phyloP scores from a whole-genome alignment of 2,113 vertebrate genomes.

The Hiodon tergisus region DNA sequence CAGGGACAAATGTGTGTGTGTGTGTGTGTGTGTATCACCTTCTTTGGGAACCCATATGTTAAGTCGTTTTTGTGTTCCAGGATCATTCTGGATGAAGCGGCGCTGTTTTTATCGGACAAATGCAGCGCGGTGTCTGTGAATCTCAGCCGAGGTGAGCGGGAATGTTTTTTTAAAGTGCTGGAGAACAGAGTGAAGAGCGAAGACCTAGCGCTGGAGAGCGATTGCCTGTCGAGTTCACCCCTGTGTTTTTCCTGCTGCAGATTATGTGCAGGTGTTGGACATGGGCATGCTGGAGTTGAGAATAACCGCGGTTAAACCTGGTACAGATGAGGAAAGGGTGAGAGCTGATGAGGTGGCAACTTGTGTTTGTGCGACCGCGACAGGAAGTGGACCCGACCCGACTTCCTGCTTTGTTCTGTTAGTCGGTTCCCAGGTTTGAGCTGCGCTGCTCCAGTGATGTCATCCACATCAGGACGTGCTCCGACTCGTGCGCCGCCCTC shows the following conservation, averaged over 20 bases:
- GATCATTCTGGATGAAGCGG: conserved; percentile 93
- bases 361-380: not conserved
- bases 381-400: not conserved
- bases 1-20: too few species aligned
- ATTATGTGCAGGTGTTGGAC: conserved; percentile 94
- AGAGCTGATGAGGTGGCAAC: conserved; percentile 29
- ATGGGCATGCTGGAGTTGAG: conserved; percentile 92
- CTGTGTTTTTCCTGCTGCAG: conserved; percentile 52
- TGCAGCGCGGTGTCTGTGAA: conserved; percentile 81
- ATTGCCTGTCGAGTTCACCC: not conserved
- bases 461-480: conserved; percentile 92
- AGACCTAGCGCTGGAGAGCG: not conserved
- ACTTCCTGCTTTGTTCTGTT: conserved; percentile 11
- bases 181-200: not conserved
- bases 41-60: not conserved
- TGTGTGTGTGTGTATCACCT: too few species aligned
- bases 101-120: conserved; percentile 90
- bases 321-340: conserved; percentile 75
- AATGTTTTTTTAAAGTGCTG: not conserved
- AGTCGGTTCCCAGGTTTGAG: conserved; percentile 86
- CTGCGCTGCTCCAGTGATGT: conserved; percentile 91
- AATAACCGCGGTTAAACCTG: conserved; percentile 83
- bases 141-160: conserved; percentile 74
- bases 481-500: conserved; percentile 89
- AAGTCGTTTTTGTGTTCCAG: conserved; percentile 50